Evolutionary conservation across 2,888 invertebrate genomes (phyloP).

Genomic region (Sesia bembeciformis): DNA sequence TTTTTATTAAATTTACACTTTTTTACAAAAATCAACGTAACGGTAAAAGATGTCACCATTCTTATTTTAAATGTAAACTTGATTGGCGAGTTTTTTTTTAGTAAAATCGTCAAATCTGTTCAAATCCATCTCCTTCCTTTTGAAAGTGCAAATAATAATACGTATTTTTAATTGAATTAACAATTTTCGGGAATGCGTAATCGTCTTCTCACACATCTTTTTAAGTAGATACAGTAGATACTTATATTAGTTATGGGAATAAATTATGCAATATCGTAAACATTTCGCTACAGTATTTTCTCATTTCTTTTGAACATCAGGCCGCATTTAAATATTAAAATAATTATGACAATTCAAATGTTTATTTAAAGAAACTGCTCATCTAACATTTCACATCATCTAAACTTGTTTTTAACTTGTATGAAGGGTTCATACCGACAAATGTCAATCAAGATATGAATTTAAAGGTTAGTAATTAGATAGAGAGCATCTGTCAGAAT

Average conservation of each 20-base stretch:
- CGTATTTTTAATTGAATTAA: slow-evolving; percentile 26
- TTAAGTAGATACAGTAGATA: no score
- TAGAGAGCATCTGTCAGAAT: slow-evolving; percentile 28
- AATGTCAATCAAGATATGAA: slow-evolving; percentile 58
- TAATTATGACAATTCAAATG: slow-evolving; percentile 8
- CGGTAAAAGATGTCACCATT: slow-evolving; percentile 61
- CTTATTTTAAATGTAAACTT: slow-evolving; percentile 65
- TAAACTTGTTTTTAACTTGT: slow-evolving; percentile 35
- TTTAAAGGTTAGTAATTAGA: slow-evolving; percentile 34
- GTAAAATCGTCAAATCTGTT: slow-evolving; percentile 49
- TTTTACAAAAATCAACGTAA: slow-evolving; percentile 49
- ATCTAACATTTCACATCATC: slow-evolving; percentile 30
- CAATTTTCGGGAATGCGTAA: slow-evolving; percentile 29
- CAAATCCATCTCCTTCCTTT: slow-evolving; percentile 43
- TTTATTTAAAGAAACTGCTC: slow-evolving; percentile 1
- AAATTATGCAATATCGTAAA: no score
- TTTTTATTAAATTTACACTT: slow-evolving; percentile 54
- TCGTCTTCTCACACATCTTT: slow-evolving; percentile 44
- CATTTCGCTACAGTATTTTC: no score
- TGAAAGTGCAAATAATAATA: slow-evolving; percentile 15
- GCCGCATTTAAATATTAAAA: slow-evolving; percentile 8
- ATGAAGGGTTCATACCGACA: slow-evolving; percentile 23
- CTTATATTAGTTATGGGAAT: no score
- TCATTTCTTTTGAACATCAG: no score
- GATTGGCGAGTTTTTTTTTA: slow-evolving; percentile 62